Evolutionary conservation across 2,888 invertebrate species (phyloP), one percentile per base, ranked within the genome.

Genomic region (Drosophila formosana): DNA sequence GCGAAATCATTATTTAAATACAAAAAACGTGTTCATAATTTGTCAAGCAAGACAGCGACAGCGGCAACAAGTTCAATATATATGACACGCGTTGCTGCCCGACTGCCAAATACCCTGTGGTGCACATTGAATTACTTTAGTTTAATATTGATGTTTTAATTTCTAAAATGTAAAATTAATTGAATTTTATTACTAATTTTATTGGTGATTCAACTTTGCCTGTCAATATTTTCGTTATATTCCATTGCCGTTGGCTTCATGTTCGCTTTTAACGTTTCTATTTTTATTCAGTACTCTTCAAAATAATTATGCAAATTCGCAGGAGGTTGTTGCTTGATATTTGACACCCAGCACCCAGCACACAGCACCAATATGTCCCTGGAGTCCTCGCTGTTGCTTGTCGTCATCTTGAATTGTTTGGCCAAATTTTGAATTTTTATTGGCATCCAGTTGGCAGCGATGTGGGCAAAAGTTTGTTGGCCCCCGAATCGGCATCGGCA

Each of bases 21-120:
- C 75, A 41, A 50, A 47, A 75, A 78, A 80, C 73, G 80, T 78
- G 78, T 80, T 78, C 80, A 77, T 78, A 80, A 80, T 80, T 78
- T 80, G 78, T 80, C 80, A 74, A 74, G 37, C 57, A 55, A 73
- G 25, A 60, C 37, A 37, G 5, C 37, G n/a, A 1, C 49, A 43
- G 26, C 3, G 39, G 49, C 47, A 57, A 49, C 72, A 71, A 63
- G 63, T 71, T 63, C 47, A 43, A 13, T 51, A 32, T 11, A 3
- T n/a, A 4, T 13, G 11, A 8, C 9, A 34, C 13, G 13, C 18
- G 0, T 0, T 7, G 26, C 28, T 41, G 30, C 30, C 8, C 41
- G 62, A 68, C 62, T 52, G 7, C 6, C 2, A 18, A 13, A 32
- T 32, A 18, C 49, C 49, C 32, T 47, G 47, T 18, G 18, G 18